A percentile compares a stretch with the other conserved stretches of the same genome.
phyloP scores from a whole-genome alignment of 2,888 invertebrate genomes.

The Mesorhabditis belari region DNA sequence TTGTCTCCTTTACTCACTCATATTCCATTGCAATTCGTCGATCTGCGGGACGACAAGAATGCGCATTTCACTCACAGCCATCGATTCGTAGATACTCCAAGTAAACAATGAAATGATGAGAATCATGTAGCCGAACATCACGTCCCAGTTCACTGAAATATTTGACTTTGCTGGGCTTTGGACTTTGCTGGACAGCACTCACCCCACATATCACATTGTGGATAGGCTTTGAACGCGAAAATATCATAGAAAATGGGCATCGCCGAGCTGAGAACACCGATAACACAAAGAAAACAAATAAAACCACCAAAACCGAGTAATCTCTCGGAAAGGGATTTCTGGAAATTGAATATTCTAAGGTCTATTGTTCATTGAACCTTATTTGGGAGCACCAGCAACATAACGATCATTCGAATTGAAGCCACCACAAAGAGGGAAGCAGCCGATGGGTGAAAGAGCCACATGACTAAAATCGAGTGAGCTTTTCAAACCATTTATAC shows the following conservation, averaged over 20 bases:
- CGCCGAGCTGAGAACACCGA: background rate
- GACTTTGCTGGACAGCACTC: background rate
- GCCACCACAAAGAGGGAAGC: background rate
- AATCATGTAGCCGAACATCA: background rate
- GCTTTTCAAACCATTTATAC: too few species aligned
- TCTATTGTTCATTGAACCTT: too few species aligned
- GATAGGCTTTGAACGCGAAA: background rate
- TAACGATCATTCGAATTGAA: background rate
- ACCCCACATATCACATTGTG: background rate
- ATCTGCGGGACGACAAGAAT: background rate
- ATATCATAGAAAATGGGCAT: background rate
- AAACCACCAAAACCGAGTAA: background rate
- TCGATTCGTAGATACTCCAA: background rate
- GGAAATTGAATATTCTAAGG: too few species aligned
- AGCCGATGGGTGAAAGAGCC: background rate
- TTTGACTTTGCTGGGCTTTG: background rate
- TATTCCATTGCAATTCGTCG: background rate
- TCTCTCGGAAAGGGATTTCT: background rate
- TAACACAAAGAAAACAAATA: background rate
- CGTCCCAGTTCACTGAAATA: background rate
- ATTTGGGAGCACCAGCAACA: background rate
- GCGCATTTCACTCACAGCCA: background rate
- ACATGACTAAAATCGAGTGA: background rate
- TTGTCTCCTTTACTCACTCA: background rate
- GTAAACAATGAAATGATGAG: background rate